Conservation (phyloP, 1,140 invertebrate genomes). For the Drosophila pandora region DNA sequence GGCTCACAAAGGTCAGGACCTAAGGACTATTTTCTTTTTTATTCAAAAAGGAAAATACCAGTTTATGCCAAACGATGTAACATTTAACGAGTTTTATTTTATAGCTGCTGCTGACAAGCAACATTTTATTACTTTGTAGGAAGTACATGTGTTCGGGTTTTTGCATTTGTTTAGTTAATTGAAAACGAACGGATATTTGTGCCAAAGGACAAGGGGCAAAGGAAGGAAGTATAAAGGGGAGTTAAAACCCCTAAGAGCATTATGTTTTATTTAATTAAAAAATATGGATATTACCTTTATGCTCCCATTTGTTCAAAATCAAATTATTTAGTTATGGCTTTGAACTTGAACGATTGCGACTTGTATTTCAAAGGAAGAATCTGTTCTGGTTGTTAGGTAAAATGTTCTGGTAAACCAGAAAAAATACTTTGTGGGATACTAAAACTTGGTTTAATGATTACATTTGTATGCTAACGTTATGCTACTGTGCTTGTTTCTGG, state of each 20-base stretch:
- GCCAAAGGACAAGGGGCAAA: neutral
- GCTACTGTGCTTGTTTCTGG: conserved; percentile 37
- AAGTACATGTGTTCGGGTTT: neutral
- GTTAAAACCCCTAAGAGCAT: neutral
- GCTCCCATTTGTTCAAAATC: too few species aligned
- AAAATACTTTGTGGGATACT: neutral
- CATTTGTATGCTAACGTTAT: conserved; percentile 22
- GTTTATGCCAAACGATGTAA: conserved; percentile 9
- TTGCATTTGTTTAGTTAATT: neutral
- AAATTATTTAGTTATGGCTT: too few species aligned
- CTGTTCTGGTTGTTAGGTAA: neutral
- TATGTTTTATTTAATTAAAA: neutral
- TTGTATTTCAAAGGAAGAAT: neutral
- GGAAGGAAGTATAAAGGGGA: neutral
- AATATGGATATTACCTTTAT: too few species aligned
- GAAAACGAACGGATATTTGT: neutral
- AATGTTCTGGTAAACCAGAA: conserved; percentile 1
- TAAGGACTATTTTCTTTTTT: conserved; percentile 6
- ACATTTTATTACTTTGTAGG: neutral
- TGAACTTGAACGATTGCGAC: neutral
- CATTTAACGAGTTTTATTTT: conserved; percentile 4
- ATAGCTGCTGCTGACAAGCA: conserved; percentile 2
- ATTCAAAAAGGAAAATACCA: conserved; percentile 22
- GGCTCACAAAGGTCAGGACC: conserved; percentile 23
- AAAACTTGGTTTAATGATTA: conserved; percentile 19